Evolutionary conservation across 2,888 invertebrate species (phyloP), one percentile per base, ranked within the genome.

Genomic region (Scaptomyza parva): DNA sequence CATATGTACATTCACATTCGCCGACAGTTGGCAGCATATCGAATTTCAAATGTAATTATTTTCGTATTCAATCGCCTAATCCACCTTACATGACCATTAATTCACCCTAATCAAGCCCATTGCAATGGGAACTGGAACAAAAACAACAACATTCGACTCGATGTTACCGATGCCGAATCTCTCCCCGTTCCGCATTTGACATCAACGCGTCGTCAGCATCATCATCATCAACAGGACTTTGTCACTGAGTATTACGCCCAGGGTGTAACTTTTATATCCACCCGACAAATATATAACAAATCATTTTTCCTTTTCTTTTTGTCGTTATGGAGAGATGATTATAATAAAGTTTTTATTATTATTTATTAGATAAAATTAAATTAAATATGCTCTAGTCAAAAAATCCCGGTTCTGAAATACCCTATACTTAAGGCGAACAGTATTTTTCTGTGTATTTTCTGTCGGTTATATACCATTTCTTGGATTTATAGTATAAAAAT

Each of bases 51-150:
- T 85, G 87, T 90, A 90, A 90, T 90, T 90, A 90, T 89, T 89
- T 90, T 89, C 80, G 81, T 90, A 90, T 90, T 89, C 85, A 90
- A 86, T 86, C 86, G 78, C 78, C 78, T 89, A 90, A 90, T 90
- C 89, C 89, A 90, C 86, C 90, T 90, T 90, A 89, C 90, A 91
- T 89, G 91, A 90, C 90, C 91, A 91, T 90, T 91, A 90, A 91
- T 90, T 88, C 89, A 90, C 90, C 90, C 90, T 89, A 90, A 89
- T 91, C 90, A 89, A 89, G 82, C 41, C 22, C 40, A 37, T n/a
- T 40, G 41, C 18, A 50, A 26, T 20, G 33, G 51, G 18, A 37
- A 44, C 41, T 43, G 37, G 9, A 44, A 20, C 50, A 39, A 45
- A 7, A 22, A 44, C 37, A 41, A 53, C 37, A 45, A 37, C 50